Evolutionary conservation across 1,140 invertebrate genomes (phyloP).

Genomic region (Heliconius nattereri): DNA sequence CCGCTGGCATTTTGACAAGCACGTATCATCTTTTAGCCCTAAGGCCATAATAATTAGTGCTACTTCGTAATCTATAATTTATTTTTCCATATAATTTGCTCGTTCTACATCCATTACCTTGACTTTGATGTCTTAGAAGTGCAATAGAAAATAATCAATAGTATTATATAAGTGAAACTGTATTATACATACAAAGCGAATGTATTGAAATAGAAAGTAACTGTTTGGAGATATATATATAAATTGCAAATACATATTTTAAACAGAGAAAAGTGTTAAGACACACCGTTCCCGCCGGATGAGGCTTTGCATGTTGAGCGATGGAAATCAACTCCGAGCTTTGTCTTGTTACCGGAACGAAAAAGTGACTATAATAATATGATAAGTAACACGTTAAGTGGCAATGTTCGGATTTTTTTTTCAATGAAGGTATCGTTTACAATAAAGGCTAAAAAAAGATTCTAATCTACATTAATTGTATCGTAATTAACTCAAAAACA

Average conservation of each 20-base stretch:
- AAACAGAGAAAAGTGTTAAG: neutral
- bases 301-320: no score
- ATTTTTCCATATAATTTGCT: constrained; percentile 39
- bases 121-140: constrained; percentile 2
- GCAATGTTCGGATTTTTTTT: no score
- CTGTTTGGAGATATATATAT: neutral
- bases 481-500: no score
- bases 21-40: constrained; percentile 33
- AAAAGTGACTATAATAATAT: no score
- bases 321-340: no score
- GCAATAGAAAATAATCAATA: constrained; percentile 14
- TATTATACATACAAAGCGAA: neutral
- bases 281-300: no score
- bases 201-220: neutral
- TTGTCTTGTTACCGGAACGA: no score
- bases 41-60: constrained; percentile 38
- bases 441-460: no score
- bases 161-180: neutral
- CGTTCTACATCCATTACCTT: neutral
- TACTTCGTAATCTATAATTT: constrained; percentile 46
- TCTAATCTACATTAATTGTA: no score
- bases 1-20: constrained; percentile 31
- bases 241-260: neutral
- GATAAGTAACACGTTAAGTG: no score
- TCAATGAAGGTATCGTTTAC: no score